A percentile compares a stretch with the other conserved stretches of the same genome.
Evolutionary conservation across 2,888 invertebrate species (phyloP).

Genomic region (Orchestes rusci): DNA sequence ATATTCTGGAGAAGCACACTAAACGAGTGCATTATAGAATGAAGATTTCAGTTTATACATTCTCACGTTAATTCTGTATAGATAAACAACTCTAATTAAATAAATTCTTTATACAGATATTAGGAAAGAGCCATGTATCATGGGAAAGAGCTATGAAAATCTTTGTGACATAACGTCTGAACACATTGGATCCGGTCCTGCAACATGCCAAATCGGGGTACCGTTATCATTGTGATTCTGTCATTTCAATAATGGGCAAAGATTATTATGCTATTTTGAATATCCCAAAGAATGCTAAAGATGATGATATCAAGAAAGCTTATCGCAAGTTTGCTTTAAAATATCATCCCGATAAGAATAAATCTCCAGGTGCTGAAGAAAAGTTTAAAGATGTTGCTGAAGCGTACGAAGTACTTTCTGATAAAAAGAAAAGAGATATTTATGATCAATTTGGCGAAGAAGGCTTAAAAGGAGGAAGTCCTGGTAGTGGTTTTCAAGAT

Average conservation of each 20-base stretch:
- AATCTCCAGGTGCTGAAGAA: conserved; percentile 85
- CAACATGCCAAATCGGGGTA: too few relatives aligned
- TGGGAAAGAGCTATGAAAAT: too few relatives aligned
- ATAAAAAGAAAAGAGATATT: conserved; percentile 87
- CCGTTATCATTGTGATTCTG: too few relatives aligned
- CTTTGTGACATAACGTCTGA: too few relatives aligned
- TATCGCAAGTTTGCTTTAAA: conserved; percentile 91
- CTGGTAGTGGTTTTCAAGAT: conserved; percentile 42
- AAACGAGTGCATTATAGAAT: too few relatives aligned
- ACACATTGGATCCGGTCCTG: too few relatives aligned
- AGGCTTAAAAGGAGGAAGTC: conserved; percentile 69
- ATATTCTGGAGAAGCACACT: too few relatives aligned
- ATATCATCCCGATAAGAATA: conserved; percentile 98
- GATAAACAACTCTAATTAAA: too few relatives aligned
- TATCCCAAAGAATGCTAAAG: conserved; percentile 71
- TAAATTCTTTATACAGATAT: too few relatives aligned
- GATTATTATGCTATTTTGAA: conserved; percentile 94
- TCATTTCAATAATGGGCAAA: conserved; percentile 68
- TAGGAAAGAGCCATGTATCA: too few relatives aligned
- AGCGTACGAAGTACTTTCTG: conserved; percentile 86
- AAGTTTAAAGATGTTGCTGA: conserved; percentile 93
- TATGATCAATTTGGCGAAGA: conserved; percentile 90
- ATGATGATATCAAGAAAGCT: conserved; percentile 94
- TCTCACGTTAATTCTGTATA: too few relatives aligned
- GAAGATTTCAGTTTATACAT: too few relatives aligned